Conservation (phyloP, 1,140 invertebrate genomes). For the Danaus melanippus region DNA sequence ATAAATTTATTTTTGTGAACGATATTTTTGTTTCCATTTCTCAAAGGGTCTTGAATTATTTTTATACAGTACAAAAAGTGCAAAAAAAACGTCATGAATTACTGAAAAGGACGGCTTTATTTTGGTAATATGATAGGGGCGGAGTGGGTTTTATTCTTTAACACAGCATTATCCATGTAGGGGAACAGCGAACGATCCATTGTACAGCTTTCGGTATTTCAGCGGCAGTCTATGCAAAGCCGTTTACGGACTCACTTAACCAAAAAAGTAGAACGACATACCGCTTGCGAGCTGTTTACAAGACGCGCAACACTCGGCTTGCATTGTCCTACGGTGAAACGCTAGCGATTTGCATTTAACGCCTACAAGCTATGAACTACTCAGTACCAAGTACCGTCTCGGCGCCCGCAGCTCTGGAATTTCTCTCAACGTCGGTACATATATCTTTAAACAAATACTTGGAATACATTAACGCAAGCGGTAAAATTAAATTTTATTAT, state of each 20-base stretch:
- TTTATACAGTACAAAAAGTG: too few relatives aligned
- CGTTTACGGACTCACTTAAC: slow-evolving; percentile 62
- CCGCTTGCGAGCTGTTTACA: slow-evolving; percentile 59
- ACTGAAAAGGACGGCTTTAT: slow-evolving; percentile 37
- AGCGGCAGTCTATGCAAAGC: slow-evolving; percentile 56
- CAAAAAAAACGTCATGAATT: slow-evolving; percentile 10
- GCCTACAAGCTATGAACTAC: slow-evolving; percentile 39
- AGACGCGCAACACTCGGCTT: slow-evolving; percentile 53
- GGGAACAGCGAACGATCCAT: slow-evolving; percentile 48
- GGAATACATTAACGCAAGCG: too few relatives aligned
- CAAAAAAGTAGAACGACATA: slow-evolving; percentile 70
- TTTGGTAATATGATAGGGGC: slow-evolving; percentile 35
- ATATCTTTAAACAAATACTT: too few relatives aligned
- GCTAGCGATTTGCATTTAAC: slow-evolving; percentile 62
- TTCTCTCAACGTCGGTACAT: slow-evolving; percentile 29
- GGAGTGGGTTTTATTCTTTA: slow-evolving; percentile 19
- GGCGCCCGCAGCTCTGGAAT: slow-evolving; percentile 36
- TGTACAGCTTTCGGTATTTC: slow-evolving; percentile 53
- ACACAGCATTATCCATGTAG: slow-evolving; percentile 48
- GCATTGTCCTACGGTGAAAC: slow-evolving; percentile 67
- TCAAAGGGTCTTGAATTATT: too few relatives aligned
- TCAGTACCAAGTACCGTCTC: slow-evolving; percentile 22
- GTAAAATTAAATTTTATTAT: too few relatives aligned
- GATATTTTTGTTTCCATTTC: too few relatives aligned
- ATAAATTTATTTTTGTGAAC: too few relatives aligned